These are phyloP conservation scores for Heterodera filipjevi DNA, from an alignment of 2,888 invertebrate genomes.

Conservation along the genomic window DNA sequence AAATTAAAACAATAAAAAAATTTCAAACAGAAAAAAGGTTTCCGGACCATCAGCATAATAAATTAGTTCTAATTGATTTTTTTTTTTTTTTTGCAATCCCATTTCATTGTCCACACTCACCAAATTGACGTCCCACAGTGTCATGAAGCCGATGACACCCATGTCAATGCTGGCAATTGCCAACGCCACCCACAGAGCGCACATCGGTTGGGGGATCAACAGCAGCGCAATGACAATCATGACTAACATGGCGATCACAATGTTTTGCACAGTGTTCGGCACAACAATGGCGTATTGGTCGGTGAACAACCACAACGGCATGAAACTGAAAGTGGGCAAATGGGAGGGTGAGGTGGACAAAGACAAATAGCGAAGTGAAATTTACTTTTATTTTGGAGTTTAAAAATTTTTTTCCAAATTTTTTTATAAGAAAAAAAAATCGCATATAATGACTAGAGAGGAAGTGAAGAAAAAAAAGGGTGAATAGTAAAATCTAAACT, in stretches of 20 bases:
- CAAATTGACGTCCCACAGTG: slow-evolving; percentile 88
- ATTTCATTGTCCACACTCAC: slow-evolving; percentile 29
- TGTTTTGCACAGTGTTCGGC: slow-evolving; percentile 65
- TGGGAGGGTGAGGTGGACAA: too few relatives aligned
- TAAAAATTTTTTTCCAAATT: not conserved
- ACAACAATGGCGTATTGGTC: slow-evolving; percentile 65
- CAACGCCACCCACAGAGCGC: slow-evolving; percentile 91
- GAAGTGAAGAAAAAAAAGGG: too few relatives aligned
- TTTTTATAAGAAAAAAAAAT: not conserved
- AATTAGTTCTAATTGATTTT: too few relatives aligned
- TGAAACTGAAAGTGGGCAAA: slow-evolving; percentile 52
- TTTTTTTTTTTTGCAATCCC: not conserved
- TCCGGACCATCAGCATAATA: too few relatives aligned
- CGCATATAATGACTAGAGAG: too few relatives aligned
- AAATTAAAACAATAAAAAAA: too few relatives aligned
- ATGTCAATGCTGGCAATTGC: slow-evolving; percentile 90
- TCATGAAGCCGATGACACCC: slow-evolving; percentile 94
- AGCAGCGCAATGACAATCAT: slow-evolving; percentile 93
- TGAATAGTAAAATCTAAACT: too few relatives aligned
- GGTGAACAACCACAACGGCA: slow-evolving; percentile 65
- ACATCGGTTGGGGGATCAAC: slow-evolving; percentile 87
- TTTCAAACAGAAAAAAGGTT: too few relatives aligned
- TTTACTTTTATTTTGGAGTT: too few relatives aligned
- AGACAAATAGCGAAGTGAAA: too few relatives aligned
- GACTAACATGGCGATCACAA: slow-evolving; percentile 67